phyloP scores from a whole-genome alignment of 1,140 invertebrate genomes.

The Caenorhabditis brenneri region DNA sequence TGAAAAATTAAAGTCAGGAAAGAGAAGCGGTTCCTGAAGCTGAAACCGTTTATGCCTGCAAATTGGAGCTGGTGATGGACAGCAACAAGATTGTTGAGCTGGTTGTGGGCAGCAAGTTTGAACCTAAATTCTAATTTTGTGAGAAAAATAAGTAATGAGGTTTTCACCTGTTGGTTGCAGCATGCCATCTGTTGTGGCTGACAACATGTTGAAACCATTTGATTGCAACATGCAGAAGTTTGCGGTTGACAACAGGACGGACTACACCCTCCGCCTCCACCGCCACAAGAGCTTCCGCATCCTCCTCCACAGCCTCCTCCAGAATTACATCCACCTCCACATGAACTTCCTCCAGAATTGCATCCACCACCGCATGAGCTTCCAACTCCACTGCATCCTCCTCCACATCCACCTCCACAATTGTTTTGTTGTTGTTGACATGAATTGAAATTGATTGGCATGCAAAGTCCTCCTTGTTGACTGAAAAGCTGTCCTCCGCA shows the following conservation, averaged over 20 bases:
- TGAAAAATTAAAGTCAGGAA: not conserved
- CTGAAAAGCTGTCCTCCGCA: constrained; percentile 40
- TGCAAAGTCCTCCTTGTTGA: constrained; percentile 11
- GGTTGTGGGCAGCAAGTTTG: constrained; percentile 7
- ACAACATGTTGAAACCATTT: not conserved
- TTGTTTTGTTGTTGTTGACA: constrained; percentile 32
- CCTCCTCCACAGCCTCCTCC: not conserved
- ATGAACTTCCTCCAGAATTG: not conserved
- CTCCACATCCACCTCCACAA: constrained; percentile 7
- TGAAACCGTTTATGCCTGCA: constrained; percentile 37
- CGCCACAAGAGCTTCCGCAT: not conserved
- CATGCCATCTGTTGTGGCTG: constrained; percentile 12
- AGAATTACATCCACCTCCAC: not conserved
- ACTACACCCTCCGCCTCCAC: not conserved
- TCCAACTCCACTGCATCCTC: constrained; percentile 1
- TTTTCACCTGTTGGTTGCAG: not conserved
- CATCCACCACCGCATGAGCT: not conserved
- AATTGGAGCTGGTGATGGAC: not conserved
- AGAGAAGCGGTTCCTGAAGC: not conserved
- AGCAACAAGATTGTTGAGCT: constrained; percentile 13
- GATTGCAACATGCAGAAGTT: not conserved
- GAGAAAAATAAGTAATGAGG: not conserved
- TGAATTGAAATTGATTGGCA: constrained; percentile 38
- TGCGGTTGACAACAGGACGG: not conserved
- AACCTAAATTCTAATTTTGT: not conserved